These are phyloP conservation scores for Pristionchus japonicus DNA, from an alignment of 2,888 invertebrate species.

Conservation along the genomic window DNA sequence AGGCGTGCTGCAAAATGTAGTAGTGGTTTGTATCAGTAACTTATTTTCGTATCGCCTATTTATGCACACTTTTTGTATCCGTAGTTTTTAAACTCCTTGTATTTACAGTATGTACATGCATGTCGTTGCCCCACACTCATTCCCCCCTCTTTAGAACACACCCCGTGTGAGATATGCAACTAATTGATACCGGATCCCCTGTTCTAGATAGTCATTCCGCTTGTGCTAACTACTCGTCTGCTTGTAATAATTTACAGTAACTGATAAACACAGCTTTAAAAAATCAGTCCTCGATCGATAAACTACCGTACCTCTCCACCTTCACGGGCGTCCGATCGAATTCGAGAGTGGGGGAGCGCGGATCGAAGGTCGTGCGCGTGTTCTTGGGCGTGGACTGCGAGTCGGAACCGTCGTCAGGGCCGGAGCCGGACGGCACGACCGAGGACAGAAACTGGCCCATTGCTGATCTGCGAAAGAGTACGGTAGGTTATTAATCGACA, in stretches of 20 bases:
- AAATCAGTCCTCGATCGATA: background rate
- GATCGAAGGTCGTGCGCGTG: slow-evolving; percentile 49
- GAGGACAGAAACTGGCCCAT: slow-evolving; percentile 28
- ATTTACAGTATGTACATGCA: background rate
- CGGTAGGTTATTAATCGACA: background rate
- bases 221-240: background rate
- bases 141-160: background rate
- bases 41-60: too few species aligned
- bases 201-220: background rate
- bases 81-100: too few species aligned
- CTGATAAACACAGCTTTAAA: background rate
- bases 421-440: background rate
- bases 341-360: slow-evolving; percentile 59
- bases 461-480: background rate
- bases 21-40: background rate
- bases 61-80: too few species aligned
- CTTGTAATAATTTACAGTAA: background rate
- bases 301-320: slow-evolving; percentile 49
- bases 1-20: slow-evolving; percentile 34
- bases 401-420: background rate
- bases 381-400: slow-evolving; percentile 51
- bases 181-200: background rate
- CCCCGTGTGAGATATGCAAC: background rate
- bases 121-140: background rate
- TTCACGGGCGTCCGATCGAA: slow-evolving; percentile 61